Base-by-base conservation (phyloP, 2,797 vertebrate species). In the Myotis myotis region DNA sequence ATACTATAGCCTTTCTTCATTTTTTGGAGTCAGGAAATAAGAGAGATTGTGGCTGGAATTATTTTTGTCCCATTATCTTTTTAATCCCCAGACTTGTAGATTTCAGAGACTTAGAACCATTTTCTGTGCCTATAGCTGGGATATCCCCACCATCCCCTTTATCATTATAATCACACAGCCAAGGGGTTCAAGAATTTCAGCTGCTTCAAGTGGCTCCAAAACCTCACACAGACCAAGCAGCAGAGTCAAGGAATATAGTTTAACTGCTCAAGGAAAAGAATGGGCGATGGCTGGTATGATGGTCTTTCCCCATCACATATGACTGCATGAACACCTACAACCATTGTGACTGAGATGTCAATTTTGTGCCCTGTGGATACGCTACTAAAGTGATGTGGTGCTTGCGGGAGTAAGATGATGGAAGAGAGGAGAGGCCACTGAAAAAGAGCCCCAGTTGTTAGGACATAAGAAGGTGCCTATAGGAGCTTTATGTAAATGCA, bases 51-150 rank as follows among this genome's bases (percentile, higher is more conserved):
- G n/a, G 19, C 11, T 85, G 5, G 28, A 36, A 93, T 62, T 72
- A 78, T 78, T 28, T 88, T 93, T 86, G 78, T 70, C 76, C 44
- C 66, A 81, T 94, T 85, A 95, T 87, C 23, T 78, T 89, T 84
- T 93, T 89, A 93, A 93, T 62, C 10, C 23, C 36, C 82, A 25
- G 23, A 79, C 38, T 79, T 87, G 10, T 62, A 89, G 55, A 75
- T 49, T 53, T 85, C 23, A 72, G 68, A 17, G 78, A 91, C 85
- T 90, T 38, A 23, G 78, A 90, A 75, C 9, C 20, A 60, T 49
- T 95, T 60, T 88, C 30, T 68, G 19, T 64, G 71, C n/a, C 33
- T 68, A 41, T 1, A 75, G 15, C 6, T 82, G 60, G 30, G 38
- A 8, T 74, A 51, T 81, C 23, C 0, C 1, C 13, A 62, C 33